Base-by-base conservation (phyloP, 2,113 vertebrate species). In the Fregetta grallaria region DNA sequence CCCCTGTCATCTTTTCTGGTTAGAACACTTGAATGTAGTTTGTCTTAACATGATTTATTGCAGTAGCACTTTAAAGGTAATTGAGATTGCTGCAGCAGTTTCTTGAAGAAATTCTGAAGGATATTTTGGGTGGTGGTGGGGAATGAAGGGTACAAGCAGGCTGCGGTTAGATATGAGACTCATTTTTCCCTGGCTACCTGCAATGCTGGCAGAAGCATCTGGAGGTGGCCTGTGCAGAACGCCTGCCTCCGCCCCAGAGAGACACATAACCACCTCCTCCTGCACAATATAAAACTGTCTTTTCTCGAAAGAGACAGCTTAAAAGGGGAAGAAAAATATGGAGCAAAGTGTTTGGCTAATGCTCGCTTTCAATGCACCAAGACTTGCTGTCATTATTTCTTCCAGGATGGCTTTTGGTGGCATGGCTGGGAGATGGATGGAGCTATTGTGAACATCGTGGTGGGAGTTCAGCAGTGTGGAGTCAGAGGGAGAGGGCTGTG, bases 401-500 rank as follows among this genome's bases (percentile, higher is more conserved):
- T 38, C 45, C 50, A 34, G 86, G 53, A 72, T 75, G 55, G 92
- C 73, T 94, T 40, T 76, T 87, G 93, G 87, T 91, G 94, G 68
- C 84, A 8, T 65, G 89, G 70, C 26, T 78, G 74, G 75, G 95
- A 95, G 94, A 95, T 74, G 92, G 93, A 96, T 94, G 85, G 90
- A 70, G 92, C 89, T 78, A 61, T 19, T 91, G 91, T 6, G 63
- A 90, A 2, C 72, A 15, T 22, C 5, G 19, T 76, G 95, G 49
- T 86, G 82, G 80, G 70, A 81, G 89, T 20, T 49, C 19, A 62
- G 94, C 73, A 23, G 66, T 2, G 30, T 19, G 68, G 83, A 73
- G 45, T n/a, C 14, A 10, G 17, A 56, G 80, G 58, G 50, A 96
- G 73, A 90, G 85, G 50, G 74, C 81, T 67, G 90, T 90, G 96